Evolutionary conservation across 2,113 vertebrate genomes (phyloP).

Genomic region (Semicossyphus pulcher): DNA sequence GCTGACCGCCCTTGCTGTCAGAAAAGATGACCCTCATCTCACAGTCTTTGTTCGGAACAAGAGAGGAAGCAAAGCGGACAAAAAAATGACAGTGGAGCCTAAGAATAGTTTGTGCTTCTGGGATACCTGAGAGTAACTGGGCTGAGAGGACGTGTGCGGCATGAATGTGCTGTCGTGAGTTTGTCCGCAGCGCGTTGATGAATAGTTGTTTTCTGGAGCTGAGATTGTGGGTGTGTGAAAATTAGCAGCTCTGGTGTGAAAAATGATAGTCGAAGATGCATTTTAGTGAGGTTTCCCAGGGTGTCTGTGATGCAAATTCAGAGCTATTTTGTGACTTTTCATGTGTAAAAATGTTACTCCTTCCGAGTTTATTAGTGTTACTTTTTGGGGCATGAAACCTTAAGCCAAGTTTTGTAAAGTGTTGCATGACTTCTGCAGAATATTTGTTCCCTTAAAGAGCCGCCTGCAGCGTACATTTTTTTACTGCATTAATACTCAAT

Average conservation of each 20-base stretch:
- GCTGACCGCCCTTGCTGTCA: constrained; percentile 65
- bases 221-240: constrained; percentile 2
- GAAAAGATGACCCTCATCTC: constrained; percentile 70
- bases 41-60: constrained; percentile 64
- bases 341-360: neutral
- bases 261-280: neutral
- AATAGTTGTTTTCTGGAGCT: neutral
- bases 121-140: constrained; percentile 35
- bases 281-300: neutral
- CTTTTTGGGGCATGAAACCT: neutral
- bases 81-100: constrained; percentile 37
- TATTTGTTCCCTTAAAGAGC: neutral
- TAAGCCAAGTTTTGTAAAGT: neutral
- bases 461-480: no score
- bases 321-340: neutral
- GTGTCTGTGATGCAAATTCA: neutral
- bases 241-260: constrained; percentile 7
- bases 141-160: constrained; percentile 12
- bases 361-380: neutral
- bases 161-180: neutral
- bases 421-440: neutral
- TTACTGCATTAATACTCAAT: no score
- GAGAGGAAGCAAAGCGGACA: constrained; percentile 44
- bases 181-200: neutral
- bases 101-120: constrained; percentile 47